Evolutionary conservation across 2,797 vertebrate species (phyloP).

Genomic region (Alfaro cultratus): DNA sequence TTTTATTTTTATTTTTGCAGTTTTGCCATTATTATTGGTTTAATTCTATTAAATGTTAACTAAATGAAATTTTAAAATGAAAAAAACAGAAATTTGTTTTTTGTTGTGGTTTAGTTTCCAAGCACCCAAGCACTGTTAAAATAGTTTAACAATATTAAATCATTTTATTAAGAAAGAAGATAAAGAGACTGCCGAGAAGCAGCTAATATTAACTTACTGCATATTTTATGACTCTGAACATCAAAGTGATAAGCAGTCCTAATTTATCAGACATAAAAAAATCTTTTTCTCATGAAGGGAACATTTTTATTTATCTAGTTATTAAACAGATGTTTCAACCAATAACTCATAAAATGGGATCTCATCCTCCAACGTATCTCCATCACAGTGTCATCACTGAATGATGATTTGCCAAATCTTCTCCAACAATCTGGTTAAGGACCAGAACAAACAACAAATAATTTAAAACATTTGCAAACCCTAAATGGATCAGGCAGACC

Average conservation of each 20-base stretch:
- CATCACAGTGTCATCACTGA: background rate
- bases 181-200: constrained; percentile 21
- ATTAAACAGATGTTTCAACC: background rate
- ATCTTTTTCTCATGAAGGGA: constrained; percentile 13
- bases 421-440: background rate
- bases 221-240: constrained; percentile 39
- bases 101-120: constrained; percentile 9
- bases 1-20: background rate
- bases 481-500: background rate
- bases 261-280: constrained; percentile 13
- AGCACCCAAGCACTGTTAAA: background rate
- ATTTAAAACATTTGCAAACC: background rate
- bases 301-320: constrained; percentile 1
- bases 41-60: background rate
- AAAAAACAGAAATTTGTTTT: background rate
- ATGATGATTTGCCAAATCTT: no score
- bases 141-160: constrained; percentile 15
- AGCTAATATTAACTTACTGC: constrained; percentile 32
- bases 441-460: background rate
- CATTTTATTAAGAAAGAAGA: constrained; percentile 11
- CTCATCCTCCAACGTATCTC: background rate
- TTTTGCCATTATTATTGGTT: background rate
- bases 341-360: background rate
- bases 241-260: constrained; percentile 8
- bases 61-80: background rate